Evolutionary conservation across 2,888 invertebrate genomes (phyloP).

Genomic region (Trichogramma dendrolimi): DNA sequence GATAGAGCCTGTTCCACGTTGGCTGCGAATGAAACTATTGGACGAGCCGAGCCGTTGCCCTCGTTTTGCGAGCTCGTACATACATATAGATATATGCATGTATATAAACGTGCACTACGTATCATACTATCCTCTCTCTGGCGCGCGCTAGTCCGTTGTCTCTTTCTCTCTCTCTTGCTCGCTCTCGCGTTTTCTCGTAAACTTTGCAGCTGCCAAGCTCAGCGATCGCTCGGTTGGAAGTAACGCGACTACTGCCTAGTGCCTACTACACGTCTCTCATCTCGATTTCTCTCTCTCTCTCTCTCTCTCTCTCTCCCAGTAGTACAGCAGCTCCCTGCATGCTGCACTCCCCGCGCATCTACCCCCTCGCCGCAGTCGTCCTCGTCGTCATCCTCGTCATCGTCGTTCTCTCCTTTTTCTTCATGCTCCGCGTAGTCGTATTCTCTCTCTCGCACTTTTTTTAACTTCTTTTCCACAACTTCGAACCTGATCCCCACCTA

Average conservation of each 20-base stretch:
- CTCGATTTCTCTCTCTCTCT: slow-evolving; percentile 24
- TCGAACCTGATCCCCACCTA: no score
- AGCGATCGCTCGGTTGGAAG: slow-evolving; percentile 51
- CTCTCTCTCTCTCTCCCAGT: slow-evolving; percentile 8
- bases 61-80: no score
- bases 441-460: slow-evolving; percentile 6
- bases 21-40: no score
- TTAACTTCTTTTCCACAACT: slow-evolving; percentile 15
- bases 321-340: slow-evolving; percentile 12
- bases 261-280: slow-evolving; percentile 48
- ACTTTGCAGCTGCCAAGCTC: slow-evolving; percentile 52
- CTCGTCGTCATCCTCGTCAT: slow-evolving; percentile 20
- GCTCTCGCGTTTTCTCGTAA: slow-evolving; percentile 40
- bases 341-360: slow-evolving; percentile 26
- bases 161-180: slow-evolving; percentile 28
- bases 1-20: no score
- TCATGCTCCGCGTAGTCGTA: slow-evolving; percentile 4
- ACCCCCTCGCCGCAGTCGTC: slow-evolving; percentile 20
- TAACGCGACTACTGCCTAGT: slow-evolving; percentile 53
- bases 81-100: no score
- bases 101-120: slow-evolving; percentile 30
- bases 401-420: slow-evolving; percentile 17
- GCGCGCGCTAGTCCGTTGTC: slow-evolving; percentile 30
- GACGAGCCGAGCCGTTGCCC: no score
- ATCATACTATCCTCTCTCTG: no score